Conservation (phyloP, 2,888 invertebrate genomes). For the Aphodius sticticus region DNA sequence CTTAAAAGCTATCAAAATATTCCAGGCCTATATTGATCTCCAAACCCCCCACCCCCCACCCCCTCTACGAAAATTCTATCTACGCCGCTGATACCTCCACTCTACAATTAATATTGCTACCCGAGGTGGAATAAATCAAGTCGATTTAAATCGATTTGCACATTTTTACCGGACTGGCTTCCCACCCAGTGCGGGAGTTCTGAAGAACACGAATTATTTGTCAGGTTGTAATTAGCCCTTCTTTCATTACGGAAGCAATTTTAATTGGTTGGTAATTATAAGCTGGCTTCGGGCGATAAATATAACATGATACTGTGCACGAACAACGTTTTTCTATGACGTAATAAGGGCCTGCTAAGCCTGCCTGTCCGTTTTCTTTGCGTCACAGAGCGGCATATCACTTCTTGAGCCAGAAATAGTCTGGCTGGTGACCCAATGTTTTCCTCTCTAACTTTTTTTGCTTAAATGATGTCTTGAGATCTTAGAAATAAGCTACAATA, state of each 20-base stretch:
- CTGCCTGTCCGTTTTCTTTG: background rate
- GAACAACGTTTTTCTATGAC: background rate
- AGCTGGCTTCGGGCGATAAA: slow-evolving; percentile 15
- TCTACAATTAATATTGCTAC: too few species aligned
- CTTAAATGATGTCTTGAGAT: too few species aligned
- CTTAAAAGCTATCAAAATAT: too few species aligned
- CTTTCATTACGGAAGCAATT: slow-evolving; percentile 19
- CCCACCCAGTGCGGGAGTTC: background rate
- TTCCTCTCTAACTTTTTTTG: too few species aligned
- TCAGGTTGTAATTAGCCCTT: slow-evolving; percentile 19
- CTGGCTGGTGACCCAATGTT: background rate
- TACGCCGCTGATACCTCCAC: too few species aligned
- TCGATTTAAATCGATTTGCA: slow-evolving; percentile 22
- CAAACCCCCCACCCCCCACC: too few species aligned
- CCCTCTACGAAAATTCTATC: too few species aligned
- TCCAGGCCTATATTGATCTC: too few species aligned
- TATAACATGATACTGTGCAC: background rate
- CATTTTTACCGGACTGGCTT: slow-evolving; percentile 10
- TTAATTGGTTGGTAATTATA: slow-evolving; percentile 23
- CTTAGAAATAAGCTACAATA: too few species aligned
- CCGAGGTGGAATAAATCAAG: background rate
- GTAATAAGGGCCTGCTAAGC: background rate
- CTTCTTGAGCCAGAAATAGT: background rate
- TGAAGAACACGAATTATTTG: slow-evolving; percentile 14
- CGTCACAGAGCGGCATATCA: background rate